Base-by-base conservation (phyloP, 2,888 invertebrate species). In the Cephus sareptanus region DNA sequence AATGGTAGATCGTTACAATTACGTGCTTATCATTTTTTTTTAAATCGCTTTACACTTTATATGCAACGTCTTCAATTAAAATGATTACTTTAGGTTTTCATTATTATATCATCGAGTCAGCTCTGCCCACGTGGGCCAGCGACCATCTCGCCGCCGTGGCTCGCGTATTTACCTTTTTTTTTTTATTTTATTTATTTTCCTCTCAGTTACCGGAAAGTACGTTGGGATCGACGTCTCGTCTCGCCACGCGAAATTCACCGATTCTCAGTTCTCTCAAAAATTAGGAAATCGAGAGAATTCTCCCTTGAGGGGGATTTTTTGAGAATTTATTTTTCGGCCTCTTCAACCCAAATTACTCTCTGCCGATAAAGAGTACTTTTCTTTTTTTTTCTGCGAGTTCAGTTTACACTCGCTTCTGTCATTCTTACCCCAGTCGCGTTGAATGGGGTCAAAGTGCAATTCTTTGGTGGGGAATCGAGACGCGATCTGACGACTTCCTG, bases 61-160 rank as follows among this genome's bases (percentile, higher is more conserved):
- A 34, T 71, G 71, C 71, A 71, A 71, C 71, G 71, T 71, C 34
- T 75, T 77, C 70, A 75, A 40, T 69, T 71, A 69, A 71, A 76
- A 73, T 37, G 31, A 70, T 68, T 37, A 56, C 78, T 81, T 79
- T 81, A 75, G 75, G 76, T 77, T 80, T 78, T 84, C 76, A 79
- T 71, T 69, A 56, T 34, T 73, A 76, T 74, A 34, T 76, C 73
- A 73, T 76, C 40, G 83, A 82, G 80, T 86, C 83, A 82, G 83
- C 83, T 82, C 79, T 83, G 83, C 82, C 85, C 87, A 86, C 82
- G 78, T 85, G 86, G 89, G 87, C 88, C 87, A 88, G 87, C 86
- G 85, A 86, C 83, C 83, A 83, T 87, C 82, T 83, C 79, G 79
- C 84, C 81, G 86, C 83, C 89, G 88, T 87, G 85, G 85, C 83